phyloP scores from a whole-genome alignment of 2,113 vertebrate species.

The human region DNA sequence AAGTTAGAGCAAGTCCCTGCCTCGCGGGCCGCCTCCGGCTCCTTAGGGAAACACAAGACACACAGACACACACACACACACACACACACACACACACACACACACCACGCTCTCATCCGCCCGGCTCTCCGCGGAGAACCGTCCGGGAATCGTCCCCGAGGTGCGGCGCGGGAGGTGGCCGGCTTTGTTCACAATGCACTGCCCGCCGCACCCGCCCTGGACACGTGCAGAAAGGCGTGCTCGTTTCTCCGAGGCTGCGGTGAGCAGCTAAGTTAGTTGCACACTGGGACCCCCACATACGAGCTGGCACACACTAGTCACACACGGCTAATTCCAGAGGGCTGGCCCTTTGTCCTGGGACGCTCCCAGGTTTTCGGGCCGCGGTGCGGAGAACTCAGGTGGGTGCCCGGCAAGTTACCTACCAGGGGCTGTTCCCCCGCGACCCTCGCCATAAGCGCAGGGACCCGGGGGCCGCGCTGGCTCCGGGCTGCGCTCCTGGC shows the following conservation, averaged over 20 bases:
- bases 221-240: not conserved
- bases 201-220: not conserved
- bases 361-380: not conserved
- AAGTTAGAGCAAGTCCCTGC: constrained; percentile 69
- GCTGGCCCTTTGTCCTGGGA: not conserved
- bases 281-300: too few relatives aligned
- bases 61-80: not conserved
- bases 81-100: not conserved
- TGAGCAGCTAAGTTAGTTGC: not conserved
- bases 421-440: not conserved
- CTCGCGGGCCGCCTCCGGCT: constrained; percentile 6
- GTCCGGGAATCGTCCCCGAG: not conserved
- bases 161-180: not conserved
- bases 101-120: not conserved
- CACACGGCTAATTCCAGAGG: not conserved
- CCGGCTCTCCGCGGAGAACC: not conserved
- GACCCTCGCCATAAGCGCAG: not conserved
- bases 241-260: not conserved
- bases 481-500: not conserved
- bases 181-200: not conserved
- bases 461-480: not conserved
- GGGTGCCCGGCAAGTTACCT: not conserved
- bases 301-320: not conserved
- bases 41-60: not conserved
- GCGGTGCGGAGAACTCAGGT: not conserved